Conservation (phyloP, 2,113 vertebrate species). For the Hylia prasina region DNA sequence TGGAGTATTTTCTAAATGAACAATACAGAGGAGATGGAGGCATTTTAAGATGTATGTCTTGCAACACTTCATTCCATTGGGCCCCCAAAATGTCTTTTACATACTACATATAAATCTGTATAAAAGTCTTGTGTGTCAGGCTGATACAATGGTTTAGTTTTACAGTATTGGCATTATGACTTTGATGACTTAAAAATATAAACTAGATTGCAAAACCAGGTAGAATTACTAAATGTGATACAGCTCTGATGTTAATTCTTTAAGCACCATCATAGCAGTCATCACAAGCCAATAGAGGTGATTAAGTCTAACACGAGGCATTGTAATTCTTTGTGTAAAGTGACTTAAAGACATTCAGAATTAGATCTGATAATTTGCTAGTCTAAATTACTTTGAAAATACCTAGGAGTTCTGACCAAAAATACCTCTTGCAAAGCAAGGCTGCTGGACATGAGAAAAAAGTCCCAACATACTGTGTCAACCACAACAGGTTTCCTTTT, state of each 20-base stretch:
- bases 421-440: neutral
- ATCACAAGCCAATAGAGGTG: neutral
- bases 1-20: neutral
- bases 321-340: neutral
- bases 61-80: neutral
- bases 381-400: neutral
- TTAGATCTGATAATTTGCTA: neutral
- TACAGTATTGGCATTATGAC: neutral
- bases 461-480: neutral
- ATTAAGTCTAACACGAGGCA: neutral
- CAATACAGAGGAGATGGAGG: neutral
- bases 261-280: neutral
- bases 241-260: neutral
- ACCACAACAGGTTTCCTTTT: neutral
- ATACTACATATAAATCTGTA: neutral
- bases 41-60: neutral
- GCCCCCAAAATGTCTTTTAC: neutral
- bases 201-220: neutral
- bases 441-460: neutral
- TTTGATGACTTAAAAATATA: neutral
- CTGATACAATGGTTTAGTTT: neutral
- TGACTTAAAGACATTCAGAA: neutral
- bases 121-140: neutral
- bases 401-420: neutral
- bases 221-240: neutral